Base-by-base conservation (phyloP, 2,113 vertebrate genomes). In the Zosterops pallidus region DNA sequence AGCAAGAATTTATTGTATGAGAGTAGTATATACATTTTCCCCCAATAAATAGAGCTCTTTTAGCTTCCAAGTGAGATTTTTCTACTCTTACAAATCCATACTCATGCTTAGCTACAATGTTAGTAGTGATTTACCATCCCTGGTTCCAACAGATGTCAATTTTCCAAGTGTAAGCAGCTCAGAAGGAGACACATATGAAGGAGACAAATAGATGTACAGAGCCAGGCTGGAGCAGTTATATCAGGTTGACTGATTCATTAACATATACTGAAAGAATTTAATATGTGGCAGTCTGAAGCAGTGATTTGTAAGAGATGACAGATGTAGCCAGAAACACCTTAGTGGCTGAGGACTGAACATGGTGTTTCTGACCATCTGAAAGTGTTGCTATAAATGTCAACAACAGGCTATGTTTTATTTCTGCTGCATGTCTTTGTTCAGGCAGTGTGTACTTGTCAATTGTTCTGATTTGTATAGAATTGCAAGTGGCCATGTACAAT, bases 281-380 rank as follows among this genome's bases (percentile, higher is more conserved):
- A 33, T 81, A 49, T 49, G 79, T 81, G 59, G n/a, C 67, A 55
- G 63, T 55, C 33, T 85, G 89, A 95, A 80, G 76, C 89, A 83
- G 63, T 92, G 89, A 91, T 83, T 93, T 92, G 50, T 76, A 80
- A 83, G 78, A 90, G 50, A 41, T 88, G 85, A 62, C 92, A 95
- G 87, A 80, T 74, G 82, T 59, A 80, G 75, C 59, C 90, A 74
- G 75, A 86, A 88, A 96, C 85, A 93, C 87, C 95, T 93, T 85
- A 57, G 47, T 74, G 75, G 68, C 42, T 81, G 79, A 94, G 72
- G 69, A 52, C 68, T 83, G 90, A 86, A 68, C 33, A 21, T 5
- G 67, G 68, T 53, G 57, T 92, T 96, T 91, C 68, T 86, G 92
- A 88, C 77, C 82, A 53, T 78, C 55, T 93, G 60, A 95, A 95